Evolutionary conservation across 2,888 invertebrate species (phyloP).

Genomic region (Strigamia crassipes): DNA sequence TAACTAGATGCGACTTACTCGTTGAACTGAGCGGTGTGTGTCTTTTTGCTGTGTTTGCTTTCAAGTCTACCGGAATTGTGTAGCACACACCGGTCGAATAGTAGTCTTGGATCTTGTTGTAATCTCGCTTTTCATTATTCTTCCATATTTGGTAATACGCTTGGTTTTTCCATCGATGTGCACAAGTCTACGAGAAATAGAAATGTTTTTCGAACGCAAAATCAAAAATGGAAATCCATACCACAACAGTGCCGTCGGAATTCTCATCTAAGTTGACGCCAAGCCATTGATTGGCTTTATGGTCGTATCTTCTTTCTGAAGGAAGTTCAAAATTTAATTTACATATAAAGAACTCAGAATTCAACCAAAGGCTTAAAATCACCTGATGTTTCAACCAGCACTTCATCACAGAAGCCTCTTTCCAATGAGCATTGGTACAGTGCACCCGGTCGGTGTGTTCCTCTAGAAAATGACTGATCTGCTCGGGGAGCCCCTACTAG

Average conservation of each 20-base stretch:
- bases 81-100: background rate
- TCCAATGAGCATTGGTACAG: background rate
- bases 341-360: background rate
- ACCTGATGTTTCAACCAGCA: background rate
- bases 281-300: background rate
- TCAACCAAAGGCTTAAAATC: background rate
- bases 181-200: background rate
- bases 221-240: background rate
- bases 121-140: background rate
- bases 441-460: background rate
- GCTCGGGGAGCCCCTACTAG: background rate
- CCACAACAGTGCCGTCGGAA: background rate
- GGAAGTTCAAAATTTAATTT: background rate
- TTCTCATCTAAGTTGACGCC: background rate
- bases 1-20: background rate
- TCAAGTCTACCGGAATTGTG: background rate
- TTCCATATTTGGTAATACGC: background rate
- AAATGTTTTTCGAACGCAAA: background rate
- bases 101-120: background rate
- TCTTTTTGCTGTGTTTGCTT: background rate
- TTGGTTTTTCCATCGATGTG: constrained; percentile 5
- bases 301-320: background rate
- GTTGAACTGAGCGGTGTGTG: background rate
- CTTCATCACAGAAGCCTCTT: background rate
- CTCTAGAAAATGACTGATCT: background rate